Conservation (phyloP, 64 coral and sea anemone genomes). For the Cladopsammia gracilis region DNA sequence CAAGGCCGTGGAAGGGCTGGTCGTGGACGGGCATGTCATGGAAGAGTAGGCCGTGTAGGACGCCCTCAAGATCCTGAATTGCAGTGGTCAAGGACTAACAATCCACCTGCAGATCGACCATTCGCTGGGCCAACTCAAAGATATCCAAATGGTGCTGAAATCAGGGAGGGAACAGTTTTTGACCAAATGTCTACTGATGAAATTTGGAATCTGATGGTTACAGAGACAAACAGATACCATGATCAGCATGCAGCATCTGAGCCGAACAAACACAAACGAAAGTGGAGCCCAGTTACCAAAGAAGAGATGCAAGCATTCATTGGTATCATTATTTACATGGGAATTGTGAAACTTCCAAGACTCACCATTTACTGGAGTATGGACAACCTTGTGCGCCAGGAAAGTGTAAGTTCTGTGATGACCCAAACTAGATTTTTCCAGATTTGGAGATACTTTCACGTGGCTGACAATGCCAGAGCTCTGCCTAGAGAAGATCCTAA, state of each 20-base stretch:
- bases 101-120: conserved; percentile 1
- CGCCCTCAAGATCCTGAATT: neutral
- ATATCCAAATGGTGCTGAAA: conserved; percentile 6
- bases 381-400: neutral
- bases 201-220: conserved; percentile 11
- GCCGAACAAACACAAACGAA: conserved; percentile 2
- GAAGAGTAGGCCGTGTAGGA: neutral
- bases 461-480: conserved; percentile 15
- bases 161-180: neutral
- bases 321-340: conserved; percentile 25
- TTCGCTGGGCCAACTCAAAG: conserved; percentile 28
- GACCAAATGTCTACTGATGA: conserved; percentile 37
- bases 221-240: conserved; percentile 27
- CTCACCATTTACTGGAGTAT: conserved; percentile 10
- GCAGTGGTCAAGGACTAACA: neutral
- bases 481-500: conserved; percentile 11
- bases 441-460: conserved; percentile 55
- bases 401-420: conserved; percentile 6
- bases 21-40: neutral
- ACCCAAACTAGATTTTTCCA: conserved; percentile 13
- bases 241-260: neutral
- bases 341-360: conserved; percentile 26
- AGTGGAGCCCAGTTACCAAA: conserved; percentile 32
- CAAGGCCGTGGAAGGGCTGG: neutral
- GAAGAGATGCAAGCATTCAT: conserved; percentile 54